Percentiles rank a stretch among this genome's conserved stretches.
Conservation (phyloP, 2,888 invertebrate species). For the Eristalis arbustorum region DNA sequence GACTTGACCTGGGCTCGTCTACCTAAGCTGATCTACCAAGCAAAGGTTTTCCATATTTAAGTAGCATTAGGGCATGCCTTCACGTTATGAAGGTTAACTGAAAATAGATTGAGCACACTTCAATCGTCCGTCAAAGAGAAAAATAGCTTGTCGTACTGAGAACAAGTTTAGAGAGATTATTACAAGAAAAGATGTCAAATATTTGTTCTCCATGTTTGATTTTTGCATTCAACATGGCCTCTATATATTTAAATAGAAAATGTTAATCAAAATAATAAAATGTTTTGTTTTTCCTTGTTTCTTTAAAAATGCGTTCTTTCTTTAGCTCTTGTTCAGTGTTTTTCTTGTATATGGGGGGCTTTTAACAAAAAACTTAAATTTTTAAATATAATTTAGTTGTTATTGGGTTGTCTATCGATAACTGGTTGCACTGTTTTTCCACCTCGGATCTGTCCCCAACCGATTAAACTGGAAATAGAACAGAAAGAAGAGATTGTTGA, state of each 20-base stretch:
- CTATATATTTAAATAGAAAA: conserved; percentile 63
- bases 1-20: too few species aligned
- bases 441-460: conserved; percentile 99
- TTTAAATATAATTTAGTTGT: conserved; percentile 63
- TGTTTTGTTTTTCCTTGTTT: conserved; percentile 27
- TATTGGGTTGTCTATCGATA: conserved; percentile 73
- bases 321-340: conserved; percentile 45
- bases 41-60: too few species aligned
- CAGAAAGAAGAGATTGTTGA: neutral
- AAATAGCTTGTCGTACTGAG: too few species aligned
- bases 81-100: too few species aligned
- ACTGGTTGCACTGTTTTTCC: conserved; percentile 96
- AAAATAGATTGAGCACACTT: too few species aligned
- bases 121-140: too few species aligned
- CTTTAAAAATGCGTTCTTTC: conserved; percentile 63
- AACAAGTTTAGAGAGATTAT: neutral
- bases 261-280: conserved; percentile 65
- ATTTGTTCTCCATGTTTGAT: conserved; percentile 53
- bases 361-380: conserved; percentile 48
- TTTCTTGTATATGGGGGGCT: conserved; percentile 30
- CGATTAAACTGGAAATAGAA: conserved; percentile 89
- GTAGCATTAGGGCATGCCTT: too few species aligned
- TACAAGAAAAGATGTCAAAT: conserved; percentile 2
- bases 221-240: conserved; percentile 38
- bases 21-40: too few species aligned